A percentile compares a stretch with the other conserved stretches of the same genome.
Evolutionary conservation across 1,140 invertebrate species (phyloP).

Genomic region (Phymorhynchus buccinoides): DNA sequence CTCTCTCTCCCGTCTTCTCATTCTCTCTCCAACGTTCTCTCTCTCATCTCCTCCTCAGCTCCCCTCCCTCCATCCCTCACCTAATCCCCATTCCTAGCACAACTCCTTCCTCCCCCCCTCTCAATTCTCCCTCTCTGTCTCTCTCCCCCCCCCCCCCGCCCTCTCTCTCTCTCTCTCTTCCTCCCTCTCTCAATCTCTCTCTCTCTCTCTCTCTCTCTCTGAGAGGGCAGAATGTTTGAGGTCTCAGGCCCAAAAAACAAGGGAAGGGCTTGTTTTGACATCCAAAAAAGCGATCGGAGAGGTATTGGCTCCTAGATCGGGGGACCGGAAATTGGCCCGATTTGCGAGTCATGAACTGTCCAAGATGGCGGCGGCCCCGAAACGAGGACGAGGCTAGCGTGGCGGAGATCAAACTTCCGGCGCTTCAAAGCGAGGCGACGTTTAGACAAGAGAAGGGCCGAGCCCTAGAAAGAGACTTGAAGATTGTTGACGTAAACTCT

Average conservation of each 20-base stretch:
- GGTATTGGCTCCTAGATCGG: background rate
- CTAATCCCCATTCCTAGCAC: no score
- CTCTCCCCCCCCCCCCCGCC: no score
- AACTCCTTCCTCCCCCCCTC: no score
- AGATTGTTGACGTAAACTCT: no score
- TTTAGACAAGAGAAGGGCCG: background rate
- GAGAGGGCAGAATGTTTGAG: background rate
- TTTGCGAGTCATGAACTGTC: conserved; percentile 7
- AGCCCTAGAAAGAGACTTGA: background rate
- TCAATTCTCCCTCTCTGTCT: no score
- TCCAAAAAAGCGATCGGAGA: background rate
- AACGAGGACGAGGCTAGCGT: background rate
- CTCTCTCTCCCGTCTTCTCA: no score
- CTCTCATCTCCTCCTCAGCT: no score
- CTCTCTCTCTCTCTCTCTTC: no score
- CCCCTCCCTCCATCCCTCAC: no score
- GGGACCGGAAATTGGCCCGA: conserved; percentile 1
- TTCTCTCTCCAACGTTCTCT: no score
- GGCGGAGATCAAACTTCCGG: conserved; percentile 5
- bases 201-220: background rate
- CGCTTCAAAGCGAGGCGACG: background rate
- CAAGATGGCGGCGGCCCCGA: background rate
- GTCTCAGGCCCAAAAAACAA: background rate
- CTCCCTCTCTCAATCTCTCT: no score
- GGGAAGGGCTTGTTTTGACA: background rate